These are phyloP conservation scores for Rallus crepitans DNA, from an alignment of 2,797 vertebrate genomes.

Conservation along the genomic window DNA sequence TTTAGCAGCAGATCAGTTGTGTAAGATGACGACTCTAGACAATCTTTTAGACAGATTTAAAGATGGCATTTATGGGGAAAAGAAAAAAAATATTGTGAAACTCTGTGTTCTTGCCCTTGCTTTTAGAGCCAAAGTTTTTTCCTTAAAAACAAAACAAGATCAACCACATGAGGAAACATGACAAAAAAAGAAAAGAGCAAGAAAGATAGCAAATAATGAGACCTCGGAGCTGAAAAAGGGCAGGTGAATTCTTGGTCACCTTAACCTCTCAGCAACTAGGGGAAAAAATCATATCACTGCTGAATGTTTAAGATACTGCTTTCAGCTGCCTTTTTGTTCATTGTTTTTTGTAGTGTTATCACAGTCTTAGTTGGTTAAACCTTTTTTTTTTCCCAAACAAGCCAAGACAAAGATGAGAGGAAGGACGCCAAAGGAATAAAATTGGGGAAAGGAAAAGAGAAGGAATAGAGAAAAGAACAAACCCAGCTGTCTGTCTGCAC, in stretches of 20 bases:
- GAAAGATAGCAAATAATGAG: background rate
- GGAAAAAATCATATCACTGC: background rate
- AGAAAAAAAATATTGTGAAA: background rate
- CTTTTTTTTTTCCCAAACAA: background rate
- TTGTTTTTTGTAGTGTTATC: background rate
- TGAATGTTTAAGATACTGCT: background rate
- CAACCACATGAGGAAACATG: background rate
- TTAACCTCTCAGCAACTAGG: background rate
- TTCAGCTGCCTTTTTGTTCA: background rate
- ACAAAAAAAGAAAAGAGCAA: background rate
- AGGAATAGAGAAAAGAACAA: background rate
- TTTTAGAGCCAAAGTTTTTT: background rate
- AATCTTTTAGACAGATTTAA: background rate
- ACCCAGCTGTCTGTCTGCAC: background rate
- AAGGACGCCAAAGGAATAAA: background rate
- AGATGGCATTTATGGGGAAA: background rate
- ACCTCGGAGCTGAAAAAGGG: background rate
- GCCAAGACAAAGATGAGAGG: background rate
- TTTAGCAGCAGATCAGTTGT: background rate
- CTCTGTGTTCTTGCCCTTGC: background rate
- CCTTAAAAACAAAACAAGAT: background rate
- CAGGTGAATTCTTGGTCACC: background rate
- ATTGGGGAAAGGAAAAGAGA: background rate
- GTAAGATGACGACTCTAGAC: background rate
- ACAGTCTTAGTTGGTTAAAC: background rate